These are phyloP conservation scores for Plectrocnemia conspersa DNA, from an alignment of 1,140 invertebrate genomes.

Conservation along the genomic window DNA sequence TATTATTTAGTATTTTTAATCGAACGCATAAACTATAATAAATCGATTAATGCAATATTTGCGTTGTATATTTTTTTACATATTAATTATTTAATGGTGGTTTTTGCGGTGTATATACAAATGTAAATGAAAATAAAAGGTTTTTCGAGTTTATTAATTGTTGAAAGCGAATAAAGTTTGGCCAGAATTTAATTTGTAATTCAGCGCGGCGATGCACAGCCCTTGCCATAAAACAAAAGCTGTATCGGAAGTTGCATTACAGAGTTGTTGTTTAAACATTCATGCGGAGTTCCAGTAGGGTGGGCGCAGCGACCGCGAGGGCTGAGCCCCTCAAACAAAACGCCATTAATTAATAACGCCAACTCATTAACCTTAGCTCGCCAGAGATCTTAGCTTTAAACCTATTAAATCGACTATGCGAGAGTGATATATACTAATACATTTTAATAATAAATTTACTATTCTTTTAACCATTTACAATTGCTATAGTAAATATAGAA, in stretches of 20 bases:
- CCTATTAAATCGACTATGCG: too few species aligned
- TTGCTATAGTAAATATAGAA: too few species aligned
- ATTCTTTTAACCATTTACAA: too few species aligned
- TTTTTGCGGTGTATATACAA: neutral
- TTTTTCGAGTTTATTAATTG: neutral
- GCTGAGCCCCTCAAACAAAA: neutral
- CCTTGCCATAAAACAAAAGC: conserved; percentile 21
- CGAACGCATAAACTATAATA: neutral
- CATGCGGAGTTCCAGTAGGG: conserved; percentile 5
- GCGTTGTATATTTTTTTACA: neutral
- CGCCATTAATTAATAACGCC: conserved; percentile 13
- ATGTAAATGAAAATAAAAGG: neutral
- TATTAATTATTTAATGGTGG: neutral
- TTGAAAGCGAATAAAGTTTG: neutral
- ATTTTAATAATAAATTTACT: too few species aligned
- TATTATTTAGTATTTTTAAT: neutral
- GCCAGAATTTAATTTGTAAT: too few species aligned
- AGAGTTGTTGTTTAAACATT: conserved; percentile 24
- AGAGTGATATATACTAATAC: too few species aligned
- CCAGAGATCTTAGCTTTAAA: too few species aligned
- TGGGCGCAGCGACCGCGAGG: neutral
- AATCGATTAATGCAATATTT: neutral
- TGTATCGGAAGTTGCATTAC: conserved; percentile 26
- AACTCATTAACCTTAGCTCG: conserved; percentile 8
- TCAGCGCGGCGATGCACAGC: too few species aligned